Percentiles rank a stretch among this genome's conserved stretches.
Conservation (phyloP, 1,140 invertebrate species). For the Cataglyphis hispanica region DNA sequence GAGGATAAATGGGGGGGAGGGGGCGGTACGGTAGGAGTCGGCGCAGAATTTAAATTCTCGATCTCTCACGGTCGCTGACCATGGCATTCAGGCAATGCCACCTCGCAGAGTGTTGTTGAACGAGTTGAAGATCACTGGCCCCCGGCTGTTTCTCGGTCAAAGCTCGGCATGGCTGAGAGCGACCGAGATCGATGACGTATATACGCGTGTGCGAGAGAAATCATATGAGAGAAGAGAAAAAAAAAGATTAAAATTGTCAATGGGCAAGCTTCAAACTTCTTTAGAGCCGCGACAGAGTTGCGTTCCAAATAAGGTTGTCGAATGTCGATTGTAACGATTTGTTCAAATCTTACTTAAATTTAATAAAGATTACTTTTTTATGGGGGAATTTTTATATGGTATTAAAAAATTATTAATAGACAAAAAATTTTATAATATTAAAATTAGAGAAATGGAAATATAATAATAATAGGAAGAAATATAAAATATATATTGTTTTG, state of each 20-base stretch:
- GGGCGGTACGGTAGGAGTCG: constrained; percentile 42
- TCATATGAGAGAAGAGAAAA: not conserved
- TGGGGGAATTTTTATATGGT: not conserved
- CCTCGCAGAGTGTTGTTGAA: constrained; percentile 68
- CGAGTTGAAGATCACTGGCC: constrained; percentile 75
- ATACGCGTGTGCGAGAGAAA: constrained; percentile 8
- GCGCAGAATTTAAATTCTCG: constrained; percentile 75
- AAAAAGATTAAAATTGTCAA: constrained; percentile 11
- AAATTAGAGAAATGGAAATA: too few species aligned
- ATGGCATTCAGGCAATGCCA: constrained; percentile 75
- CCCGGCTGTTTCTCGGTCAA: constrained; percentile 60
- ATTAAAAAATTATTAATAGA: not conserved
- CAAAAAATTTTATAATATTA: not conserved
- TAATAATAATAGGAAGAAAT: too few species aligned
- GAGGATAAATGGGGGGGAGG: not conserved
- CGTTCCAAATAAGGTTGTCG: not conserved
- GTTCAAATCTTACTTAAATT: not conserved
- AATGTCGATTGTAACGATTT: not conserved
- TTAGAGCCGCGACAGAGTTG: not conserved
- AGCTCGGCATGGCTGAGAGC: constrained; percentile 66
- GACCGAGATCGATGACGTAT: constrained; percentile 61
- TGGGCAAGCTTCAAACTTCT: not conserved
- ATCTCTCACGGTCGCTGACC: constrained; percentile 75
- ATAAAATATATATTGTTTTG: too few species aligned
- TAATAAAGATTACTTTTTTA: not conserved